phyloP scores from a whole-genome alignment of 92 coral and sea anemone genomes.

The Palythoa heliodiscus region DNA sequence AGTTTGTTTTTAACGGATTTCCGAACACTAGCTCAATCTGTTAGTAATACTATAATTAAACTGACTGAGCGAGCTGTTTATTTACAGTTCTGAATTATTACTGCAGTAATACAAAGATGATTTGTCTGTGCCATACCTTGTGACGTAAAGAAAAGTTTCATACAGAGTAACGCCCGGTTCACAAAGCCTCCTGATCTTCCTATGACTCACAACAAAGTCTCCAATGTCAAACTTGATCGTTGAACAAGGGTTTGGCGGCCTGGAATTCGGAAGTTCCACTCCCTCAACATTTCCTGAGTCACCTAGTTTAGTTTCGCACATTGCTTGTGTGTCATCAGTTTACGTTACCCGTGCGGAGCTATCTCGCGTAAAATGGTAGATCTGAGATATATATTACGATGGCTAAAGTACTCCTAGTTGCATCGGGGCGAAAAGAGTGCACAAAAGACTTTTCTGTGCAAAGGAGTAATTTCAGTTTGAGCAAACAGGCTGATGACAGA shows the following conservation, averaged over 20 bases:
- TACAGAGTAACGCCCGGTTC: constrained; percentile 25
- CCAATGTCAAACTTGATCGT: constrained; percentile 36
- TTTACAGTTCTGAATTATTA: not conserved
- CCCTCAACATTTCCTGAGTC: constrained; percentile 8
- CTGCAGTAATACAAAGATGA: not conserved
- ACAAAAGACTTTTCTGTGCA: too few relatives aligned
- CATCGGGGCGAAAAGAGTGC: too few relatives aligned
- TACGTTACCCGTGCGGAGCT: not conserved
- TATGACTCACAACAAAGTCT: constrained; percentile 35
- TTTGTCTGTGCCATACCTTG: constrained; percentile 10
- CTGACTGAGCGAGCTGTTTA: not conserved
- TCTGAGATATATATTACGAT: too few relatives aligned
- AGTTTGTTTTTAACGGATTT: too few relatives aligned
- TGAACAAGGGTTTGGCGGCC: constrained; percentile 26
- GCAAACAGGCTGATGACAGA: not conserved
- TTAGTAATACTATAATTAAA: not conserved
- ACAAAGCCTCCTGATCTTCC: constrained; percentile 42
- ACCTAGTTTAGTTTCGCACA: constrained; percentile 37
- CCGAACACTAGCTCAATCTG: not conserved
- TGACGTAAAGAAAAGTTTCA: constrained; percentile 32
- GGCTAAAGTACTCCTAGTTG: too few relatives aligned
- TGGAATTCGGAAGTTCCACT: constrained; percentile 43
- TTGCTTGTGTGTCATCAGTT: not conserved
- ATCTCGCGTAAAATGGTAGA: not conserved
- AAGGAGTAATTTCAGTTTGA: not conserved